phyloP scores from a whole-genome alignment of 2,113 vertebrate genomes.

The Melospiza melodia region DNA sequence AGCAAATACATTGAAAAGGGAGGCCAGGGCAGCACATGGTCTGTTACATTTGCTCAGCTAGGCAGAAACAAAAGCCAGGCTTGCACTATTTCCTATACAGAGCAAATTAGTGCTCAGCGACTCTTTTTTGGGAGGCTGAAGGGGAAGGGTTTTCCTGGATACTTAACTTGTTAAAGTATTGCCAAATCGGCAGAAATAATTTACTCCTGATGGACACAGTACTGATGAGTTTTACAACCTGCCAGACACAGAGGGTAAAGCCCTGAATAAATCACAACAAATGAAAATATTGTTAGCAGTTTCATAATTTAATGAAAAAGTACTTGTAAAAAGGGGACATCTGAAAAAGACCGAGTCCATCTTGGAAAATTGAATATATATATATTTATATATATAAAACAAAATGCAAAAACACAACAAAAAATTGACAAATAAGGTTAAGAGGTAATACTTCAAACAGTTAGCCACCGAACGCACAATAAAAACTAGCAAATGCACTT shows the following conservation, averaged over 20 bases:
- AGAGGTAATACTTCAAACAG: constrained; percentile 83
- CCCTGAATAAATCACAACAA: constrained; percentile 71
- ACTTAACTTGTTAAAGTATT: not conserved
- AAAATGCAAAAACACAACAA: constrained; percentile 73
- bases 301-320: constrained; percentile 89
- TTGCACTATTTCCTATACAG: not conserved
- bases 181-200: not conserved
- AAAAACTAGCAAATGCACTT: constrained; percentile 79
- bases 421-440: constrained; percentile 73
- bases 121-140: not conserved
- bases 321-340: constrained; percentile 83
- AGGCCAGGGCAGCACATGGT: not conserved
- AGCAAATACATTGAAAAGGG: not conserved
- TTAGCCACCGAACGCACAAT: constrained; percentile 71
- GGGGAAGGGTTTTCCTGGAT: constrained; percentile 12
- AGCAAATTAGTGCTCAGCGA: not conserved
- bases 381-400: constrained; percentile 70
- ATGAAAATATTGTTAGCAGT: constrained; percentile 72
- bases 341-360: constrained; percentile 79
- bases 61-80: constrained; percentile 21
- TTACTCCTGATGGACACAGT: not conserved
- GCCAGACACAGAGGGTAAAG: not conserved
- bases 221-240: not conserved
- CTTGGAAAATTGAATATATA: constrained; percentile 78
- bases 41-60: not conserved